Evolutionary conservation across 1,140 invertebrate genomes (phyloP), one percentile per base, ranked within the genome.

Genomic region (Calephelis virginiensis): DNA sequence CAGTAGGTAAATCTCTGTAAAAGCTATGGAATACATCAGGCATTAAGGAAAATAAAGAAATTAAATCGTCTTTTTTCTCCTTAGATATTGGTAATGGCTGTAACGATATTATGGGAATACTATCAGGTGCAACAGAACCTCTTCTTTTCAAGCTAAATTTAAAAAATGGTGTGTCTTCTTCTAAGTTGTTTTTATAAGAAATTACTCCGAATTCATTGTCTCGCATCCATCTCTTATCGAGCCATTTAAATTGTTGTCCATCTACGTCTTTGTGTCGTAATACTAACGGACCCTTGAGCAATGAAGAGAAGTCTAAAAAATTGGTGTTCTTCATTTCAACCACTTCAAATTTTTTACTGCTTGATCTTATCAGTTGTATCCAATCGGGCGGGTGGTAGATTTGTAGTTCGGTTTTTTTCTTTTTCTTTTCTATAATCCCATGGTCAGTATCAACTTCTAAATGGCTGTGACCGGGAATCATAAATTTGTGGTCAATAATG

Each of bases 21-120:
- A n/a, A n/a, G n/a, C n/a, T n/a, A n/a, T n/a, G n/a, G n/a, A n/a
- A n/a, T n/a, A n/a, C n/a, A n/a, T n/a, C n/a, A n/a, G n/a, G n/a
- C n/a, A n/a, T n/a, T n/a, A n/a, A n/a, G n/a, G 3, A 3, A 3
- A 3, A 3, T 17, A 3, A 0, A 0, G 3, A 3, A 0, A 17
- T 17, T 5, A 1, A 40, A 5, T 1, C 1, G 6, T 5, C 8
- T 5, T 43, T 43, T 43, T 43, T n/a, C n/a, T 48, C 46, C 11
- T 48, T 48, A n/a, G 12, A 48, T 48, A 48, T 48, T 5, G 46
- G 46, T 10, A 48, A 48, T 6, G 46, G 46, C 11, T 48, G 46
- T 48, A 48, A 11, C 5, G 46, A 48, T 48, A 48, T 48, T 11
- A 48, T 48, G 11, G 46, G 11, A 48, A 48, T 48, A 48, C 11